phyloP scores from a whole-genome alignment of 2,888 invertebrate genomes.

The Amaurobius ferox region DNA sequence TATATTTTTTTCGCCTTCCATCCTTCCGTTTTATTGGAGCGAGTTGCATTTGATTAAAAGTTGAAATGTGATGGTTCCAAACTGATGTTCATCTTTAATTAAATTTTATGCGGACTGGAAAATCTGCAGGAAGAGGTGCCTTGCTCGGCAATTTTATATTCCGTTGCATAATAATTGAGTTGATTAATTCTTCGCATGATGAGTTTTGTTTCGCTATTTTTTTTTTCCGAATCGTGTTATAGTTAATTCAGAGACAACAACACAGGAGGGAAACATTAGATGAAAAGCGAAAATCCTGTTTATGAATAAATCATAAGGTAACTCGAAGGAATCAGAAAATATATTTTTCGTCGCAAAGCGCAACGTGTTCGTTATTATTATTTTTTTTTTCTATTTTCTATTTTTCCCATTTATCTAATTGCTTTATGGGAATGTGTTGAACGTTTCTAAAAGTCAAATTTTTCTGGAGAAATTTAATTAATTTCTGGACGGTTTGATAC shows the following conservation, averaged over 20 bases:
- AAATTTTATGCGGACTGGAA: conserved; percentile 40
- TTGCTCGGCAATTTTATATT: conserved; percentile 36
- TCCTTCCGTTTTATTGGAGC: background rate
- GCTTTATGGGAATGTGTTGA: conserved; percentile 7
- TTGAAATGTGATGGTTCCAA: conserved; percentile 36
- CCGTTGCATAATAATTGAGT: conserved; percentile 60
- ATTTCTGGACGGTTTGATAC: background rate
- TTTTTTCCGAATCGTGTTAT: conserved; percentile 12
- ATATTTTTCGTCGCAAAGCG: background rate
- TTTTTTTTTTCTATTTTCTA: background rate
- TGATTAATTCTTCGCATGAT: conserved; percentile 70
- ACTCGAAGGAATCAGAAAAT: background rate
- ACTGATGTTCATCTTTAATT: conserved; percentile 62
- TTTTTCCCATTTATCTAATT: background rate
- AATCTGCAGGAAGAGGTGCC: conserved; percentile 5
- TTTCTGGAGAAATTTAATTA: conserved; percentile 4
- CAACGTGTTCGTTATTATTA: background rate
- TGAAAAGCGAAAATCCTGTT: background rate
- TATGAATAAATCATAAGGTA: conserved; percentile 68
- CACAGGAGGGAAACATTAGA: conserved; percentile 24
- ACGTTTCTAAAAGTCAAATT: conserved; percentile 3
- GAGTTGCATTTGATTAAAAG: conserved; percentile 63
- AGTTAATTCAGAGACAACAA: conserved; percentile 25
- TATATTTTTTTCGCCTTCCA: no score
- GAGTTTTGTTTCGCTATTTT: conserved; percentile 29